phyloP scores from a whole-genome alignment of 2,113 vertebrate species.

The Apodemus speciosus region DNA sequence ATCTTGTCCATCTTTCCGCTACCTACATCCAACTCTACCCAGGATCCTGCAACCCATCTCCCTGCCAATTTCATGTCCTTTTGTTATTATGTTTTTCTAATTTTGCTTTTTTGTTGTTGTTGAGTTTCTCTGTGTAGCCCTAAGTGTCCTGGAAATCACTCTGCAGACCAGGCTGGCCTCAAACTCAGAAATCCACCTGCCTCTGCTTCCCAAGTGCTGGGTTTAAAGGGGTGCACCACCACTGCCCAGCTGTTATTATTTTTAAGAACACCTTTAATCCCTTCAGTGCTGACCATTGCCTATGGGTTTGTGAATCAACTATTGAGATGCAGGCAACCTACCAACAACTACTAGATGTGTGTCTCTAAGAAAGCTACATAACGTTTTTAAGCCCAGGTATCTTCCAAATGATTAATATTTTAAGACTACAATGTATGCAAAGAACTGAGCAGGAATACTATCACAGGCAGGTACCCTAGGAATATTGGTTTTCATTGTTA shows the following conservation, averaged over 20 bases:
- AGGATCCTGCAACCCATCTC: background rate
- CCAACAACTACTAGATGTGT: background rate
- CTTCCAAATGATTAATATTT: background rate
- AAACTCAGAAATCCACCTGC: no score
- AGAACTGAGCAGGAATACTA: background rate
- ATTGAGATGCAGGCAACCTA: no score
- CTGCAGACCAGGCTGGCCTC: no score
- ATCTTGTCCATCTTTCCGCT: no score
- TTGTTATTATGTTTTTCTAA: no score
- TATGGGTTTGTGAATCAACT: background rate
- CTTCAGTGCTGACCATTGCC: background rate
- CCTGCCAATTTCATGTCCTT: background rate
- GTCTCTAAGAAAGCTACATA: background rate
- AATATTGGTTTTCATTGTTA: background rate
- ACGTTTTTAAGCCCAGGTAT: background rate
- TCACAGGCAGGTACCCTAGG: fast-evolving
- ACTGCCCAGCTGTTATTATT: background rate
- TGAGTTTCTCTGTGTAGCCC: no score
- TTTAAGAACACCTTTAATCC: background rate
- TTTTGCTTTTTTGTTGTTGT: no score
- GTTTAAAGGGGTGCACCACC: no score
- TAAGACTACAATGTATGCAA: background rate
- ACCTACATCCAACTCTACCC: background rate
- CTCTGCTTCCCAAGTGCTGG: no score
- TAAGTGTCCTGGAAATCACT: no score